Conservation (phyloP, 2,888 invertebrate genomes). For the Seira sanloemensis region DNA sequence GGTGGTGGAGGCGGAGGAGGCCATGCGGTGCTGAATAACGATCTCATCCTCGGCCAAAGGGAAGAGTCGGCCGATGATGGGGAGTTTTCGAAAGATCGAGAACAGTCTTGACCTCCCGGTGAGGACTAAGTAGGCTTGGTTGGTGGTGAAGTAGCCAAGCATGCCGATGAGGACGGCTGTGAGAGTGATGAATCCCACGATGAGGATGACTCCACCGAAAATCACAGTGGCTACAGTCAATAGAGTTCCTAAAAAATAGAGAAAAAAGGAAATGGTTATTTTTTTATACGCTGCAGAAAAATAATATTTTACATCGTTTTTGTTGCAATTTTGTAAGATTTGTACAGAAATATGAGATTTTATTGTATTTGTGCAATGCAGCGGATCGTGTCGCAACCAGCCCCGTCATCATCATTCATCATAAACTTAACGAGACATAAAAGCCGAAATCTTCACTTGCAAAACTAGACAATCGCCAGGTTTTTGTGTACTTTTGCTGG, state of each 20-base stretch:
- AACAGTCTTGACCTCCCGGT: conserved; percentile 43
- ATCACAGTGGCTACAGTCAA: conserved; percentile 63
- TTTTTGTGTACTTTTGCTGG: no score
- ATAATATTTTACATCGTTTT: no score
- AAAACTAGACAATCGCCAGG: no score
- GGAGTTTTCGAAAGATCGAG: conserved; percentile 45
- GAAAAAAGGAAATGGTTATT: neutral
- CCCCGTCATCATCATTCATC: neutral
- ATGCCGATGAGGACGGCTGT: conserved; percentile 45
- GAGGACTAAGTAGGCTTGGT: conserved; percentile 54
- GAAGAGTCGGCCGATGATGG: conserved; percentile 46
- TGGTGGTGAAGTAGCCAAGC: conserved; percentile 61
- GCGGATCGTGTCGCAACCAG: no score
- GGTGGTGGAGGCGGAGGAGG: neutral
- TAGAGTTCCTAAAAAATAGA: conserved; percentile 56
- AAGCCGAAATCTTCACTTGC: no score
- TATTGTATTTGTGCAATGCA: no score
- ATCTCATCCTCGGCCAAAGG: neutral
- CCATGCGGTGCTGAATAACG: neutral
- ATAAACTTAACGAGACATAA: no score
- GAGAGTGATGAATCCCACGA: conserved; percentile 58
- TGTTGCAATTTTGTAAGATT: no score
- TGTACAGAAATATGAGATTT: no score
- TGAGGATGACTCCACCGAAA: conserved; percentile 61
- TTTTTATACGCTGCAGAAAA: no score